phyloP scores from a whole-genome alignment of 1,140 invertebrate species.

The Nymphalis io region DNA sequence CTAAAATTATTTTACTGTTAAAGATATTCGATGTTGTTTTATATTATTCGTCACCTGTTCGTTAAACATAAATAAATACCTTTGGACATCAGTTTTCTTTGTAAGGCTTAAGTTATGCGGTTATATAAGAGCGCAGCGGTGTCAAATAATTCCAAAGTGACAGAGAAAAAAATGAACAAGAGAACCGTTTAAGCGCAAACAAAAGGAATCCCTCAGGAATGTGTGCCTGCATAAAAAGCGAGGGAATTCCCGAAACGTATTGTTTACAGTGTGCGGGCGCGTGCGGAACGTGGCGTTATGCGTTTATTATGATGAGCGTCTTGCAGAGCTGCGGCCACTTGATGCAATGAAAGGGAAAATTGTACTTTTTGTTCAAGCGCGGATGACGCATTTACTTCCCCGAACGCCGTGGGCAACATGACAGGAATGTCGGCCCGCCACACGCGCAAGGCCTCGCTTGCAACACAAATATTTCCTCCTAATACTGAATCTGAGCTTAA shows the following conservation, averaged over 20 bases:
- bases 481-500: neutral
- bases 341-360: slow-evolving; percentile 77
- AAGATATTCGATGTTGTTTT: neutral
- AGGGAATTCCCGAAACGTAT: slow-evolving; percentile 77
- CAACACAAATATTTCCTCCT: slow-evolving; percentile 34
- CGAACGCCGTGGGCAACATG: slow-evolving; percentile 51
- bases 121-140: slow-evolving; percentile 55
- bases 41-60: neutral
- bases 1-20: neutral
- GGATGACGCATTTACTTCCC: slow-evolving; percentile 68
- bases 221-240: slow-evolving; percentile 70
- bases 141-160: slow-evolving; percentile 63
- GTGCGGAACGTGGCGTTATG: slow-evolving; percentile 63
- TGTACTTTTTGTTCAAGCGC: slow-evolving; percentile 63
- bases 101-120: slow-evolving; percentile 25
- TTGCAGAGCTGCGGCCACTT: slow-evolving; percentile 44
- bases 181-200: slow-evolving; percentile 67
- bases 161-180: slow-evolving; percentile 59
- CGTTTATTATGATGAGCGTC: slow-evolving; percentile 65
- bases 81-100: slow-evolving; percentile 8
- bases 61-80: neutral
- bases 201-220: slow-evolving; percentile 79
- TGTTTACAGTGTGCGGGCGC: slow-evolving; percentile 73
- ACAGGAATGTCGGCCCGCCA: slow-evolving; percentile 59
- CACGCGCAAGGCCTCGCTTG: slow-evolving; percentile 33